Conservation (phyloP, 2,113 vertebrate genomes). For the Oncorhynchus keta region DNA sequence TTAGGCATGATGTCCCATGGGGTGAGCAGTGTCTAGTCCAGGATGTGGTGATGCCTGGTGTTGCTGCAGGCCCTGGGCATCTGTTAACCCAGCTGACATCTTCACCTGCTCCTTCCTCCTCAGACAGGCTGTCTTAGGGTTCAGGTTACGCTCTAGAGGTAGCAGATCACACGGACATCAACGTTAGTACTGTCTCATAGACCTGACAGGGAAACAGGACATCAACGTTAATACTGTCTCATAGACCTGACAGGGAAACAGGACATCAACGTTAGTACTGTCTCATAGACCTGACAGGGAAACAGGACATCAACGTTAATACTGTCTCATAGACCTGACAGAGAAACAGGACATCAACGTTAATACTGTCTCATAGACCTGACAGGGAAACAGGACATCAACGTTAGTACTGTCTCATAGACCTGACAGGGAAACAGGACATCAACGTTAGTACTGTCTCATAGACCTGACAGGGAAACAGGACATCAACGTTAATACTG, state of each 20-base stretch:
- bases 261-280: not conserved
- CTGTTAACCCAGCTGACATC: slow-evolving; percentile 86
- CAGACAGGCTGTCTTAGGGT: slow-evolving; percentile 97
- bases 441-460: too few relatives aligned
- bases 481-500: too few relatives aligned
- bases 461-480: too few relatives aligned
- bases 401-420: too few relatives aligned
- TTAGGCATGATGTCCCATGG: slow-evolving; percentile 90
- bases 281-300: too few relatives aligned
- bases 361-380: too few relatives aligned
- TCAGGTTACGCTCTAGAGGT: slow-evolving; percentile 90
- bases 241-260: not conserved
- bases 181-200: not conserved
- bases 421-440: too few relatives aligned
- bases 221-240: not conserved
- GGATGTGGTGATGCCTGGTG: slow-evolving; percentile 86
- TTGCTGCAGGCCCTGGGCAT: slow-evolving; percentile 70
- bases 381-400: not conserved
- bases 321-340: too few relatives aligned
- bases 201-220: not conserved
- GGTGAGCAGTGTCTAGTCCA: slow-evolving; percentile 86
- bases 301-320: too few relatives aligned
- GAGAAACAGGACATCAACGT: too few relatives aligned
- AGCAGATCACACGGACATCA: slow-evolving; percentile 29
- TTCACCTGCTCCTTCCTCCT: slow-evolving; percentile 97